Evolutionary conservation across 2,888 invertebrate species (phyloP), one percentile per base, ranked within the genome.

Genomic region (Cephalotes varians): DNA sequence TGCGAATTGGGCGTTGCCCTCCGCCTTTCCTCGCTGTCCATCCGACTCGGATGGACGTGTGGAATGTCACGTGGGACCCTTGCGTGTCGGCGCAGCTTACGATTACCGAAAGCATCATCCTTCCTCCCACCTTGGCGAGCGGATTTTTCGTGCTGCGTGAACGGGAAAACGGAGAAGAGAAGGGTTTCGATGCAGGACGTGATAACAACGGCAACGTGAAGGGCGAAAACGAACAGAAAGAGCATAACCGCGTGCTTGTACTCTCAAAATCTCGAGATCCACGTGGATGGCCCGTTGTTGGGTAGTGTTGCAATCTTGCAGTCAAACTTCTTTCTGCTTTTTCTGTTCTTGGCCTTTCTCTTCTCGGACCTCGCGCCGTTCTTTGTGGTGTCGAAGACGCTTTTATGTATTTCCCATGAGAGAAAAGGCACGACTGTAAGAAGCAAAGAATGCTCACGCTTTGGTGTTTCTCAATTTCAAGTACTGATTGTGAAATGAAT

Each of bases 1-100:
- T 91, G 93, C 90, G 87, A 92, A 93, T 93, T 92, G 92, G 92
- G 92, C 92, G 92, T 93, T 93, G 92, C 90, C 90, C 91, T 91
- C 87, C 65, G 85, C 81, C 77, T 83, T 81, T 31, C 69, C 69
- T 56, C 21, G 44, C 21, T 58, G 79, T 81, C 83, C 84, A 80
- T 82, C 65, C 51, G 71, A 62, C 47, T 64, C 54, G 18, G 25
- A 77, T 28, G 28, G 69, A 77, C 56, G 69, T 77, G 83, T 82
- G 90, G 86, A 88, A 87, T 90, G 90, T 80, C 90, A 90, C 84
- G 89, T 81, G 89, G 79, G 37, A 73, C 74, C 74, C 65, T 49
- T 58, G 56, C 73, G 65, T 74, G 67, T 73, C 60, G 56, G 21
- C 51, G 56, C 37, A 44, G 31, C 28, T 34, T 25, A 62, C 54